phyloP scores from a whole-genome alignment of 2,113 vertebrate genomes.

The Epinephelus cyanopodus region DNA sequence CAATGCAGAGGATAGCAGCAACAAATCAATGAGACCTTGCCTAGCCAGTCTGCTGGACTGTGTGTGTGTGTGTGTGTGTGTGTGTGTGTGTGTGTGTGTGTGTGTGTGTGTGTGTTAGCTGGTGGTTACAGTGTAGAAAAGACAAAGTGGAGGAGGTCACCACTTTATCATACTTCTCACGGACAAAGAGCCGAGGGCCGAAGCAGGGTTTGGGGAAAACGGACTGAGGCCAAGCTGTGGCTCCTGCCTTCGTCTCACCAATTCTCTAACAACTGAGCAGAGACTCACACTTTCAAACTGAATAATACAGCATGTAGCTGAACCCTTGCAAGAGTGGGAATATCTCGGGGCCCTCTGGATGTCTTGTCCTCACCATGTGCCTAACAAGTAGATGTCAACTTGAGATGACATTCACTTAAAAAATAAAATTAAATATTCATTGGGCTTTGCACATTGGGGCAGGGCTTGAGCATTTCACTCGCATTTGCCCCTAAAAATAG shows the following conservation, averaged over 20 bases:
- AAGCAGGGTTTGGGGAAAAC: background rate
- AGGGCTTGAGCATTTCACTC: too few species aligned
- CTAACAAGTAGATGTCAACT: slow-evolving; percentile 36
- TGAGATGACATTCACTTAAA: slow-evolving; percentile 28
- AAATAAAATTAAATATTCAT: slow-evolving; percentile 40
- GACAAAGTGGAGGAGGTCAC: background rate
- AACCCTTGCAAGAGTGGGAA: slow-evolving; percentile 25
- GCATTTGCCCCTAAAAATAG: too few species aligned
- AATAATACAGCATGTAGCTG: slow-evolving; percentile 16
- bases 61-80: slow-evolving; percentile 21
- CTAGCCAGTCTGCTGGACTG: slow-evolving; percentile 7
- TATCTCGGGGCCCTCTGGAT: slow-evolving; percentile 8
- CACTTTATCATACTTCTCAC: background rate
- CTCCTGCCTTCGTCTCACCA: slow-evolving; percentile 1
- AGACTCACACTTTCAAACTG: slow-evolving; percentile 18
- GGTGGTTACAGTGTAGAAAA: slow-evolving; percentile 30
- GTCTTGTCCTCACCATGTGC: slow-evolving; percentile 22
- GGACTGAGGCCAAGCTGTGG: background rate
- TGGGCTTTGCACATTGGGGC: background rate
- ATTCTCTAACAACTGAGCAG: slow-evolving; percentile 4
- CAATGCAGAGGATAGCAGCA: slow-evolving; percentile 47
- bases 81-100: slow-evolving; percentile 5
- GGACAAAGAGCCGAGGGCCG: background rate
- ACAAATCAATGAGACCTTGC: slow-evolving; percentile 58
- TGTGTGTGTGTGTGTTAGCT: slow-evolving; percentile 4